A percentile compares a stretch with the other conserved stretches of the same genome.
phyloP scores from a whole-genome alignment of 2,888 invertebrate genomes.

The Drosophila fulvimacula region DNA sequence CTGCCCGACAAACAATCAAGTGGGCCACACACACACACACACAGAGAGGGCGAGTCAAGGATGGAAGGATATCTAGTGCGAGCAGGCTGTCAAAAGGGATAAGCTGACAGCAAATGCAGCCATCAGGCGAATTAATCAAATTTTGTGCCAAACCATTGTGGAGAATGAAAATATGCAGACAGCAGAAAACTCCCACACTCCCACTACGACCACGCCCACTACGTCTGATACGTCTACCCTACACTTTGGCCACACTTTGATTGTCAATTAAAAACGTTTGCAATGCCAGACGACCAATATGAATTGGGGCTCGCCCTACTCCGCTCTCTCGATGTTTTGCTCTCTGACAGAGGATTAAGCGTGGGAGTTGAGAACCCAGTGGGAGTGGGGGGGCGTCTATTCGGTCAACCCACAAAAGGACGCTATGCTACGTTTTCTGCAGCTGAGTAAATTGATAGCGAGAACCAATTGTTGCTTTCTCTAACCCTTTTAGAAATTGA shows the following conservation, averaged over 20 bases:
- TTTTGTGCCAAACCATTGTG: slow-evolving; percentile 49
- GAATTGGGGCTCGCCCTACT: slow-evolving; percentile 31
- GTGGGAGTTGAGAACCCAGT: neutral
- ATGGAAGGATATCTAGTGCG: slow-evolving; percentile 29
- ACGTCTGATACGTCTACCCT: neutral
- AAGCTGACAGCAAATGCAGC: slow-evolving; percentile 66
- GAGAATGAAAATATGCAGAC: slow-evolving; percentile 2
- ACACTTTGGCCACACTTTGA: slow-evolving; percentile 48
- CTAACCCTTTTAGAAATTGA: slow-evolving; percentile 39
- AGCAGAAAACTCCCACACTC: neutral
- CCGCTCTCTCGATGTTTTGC: slow-evolving; percentile 40
- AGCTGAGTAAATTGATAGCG: slow-evolving; percentile 45
- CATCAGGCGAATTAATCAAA: slow-evolving; percentile 68
- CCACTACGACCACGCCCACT: neutral
- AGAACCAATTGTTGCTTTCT: slow-evolving; percentile 64
- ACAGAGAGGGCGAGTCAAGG: slow-evolving; percentile 5
- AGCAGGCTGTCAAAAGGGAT: slow-evolving; percentile 50
- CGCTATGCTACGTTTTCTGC: slow-evolving; percentile 38
- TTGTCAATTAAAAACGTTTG: slow-evolving; percentile 71
- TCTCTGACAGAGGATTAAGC: slow-evolving; percentile 17
- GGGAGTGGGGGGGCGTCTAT: neutral
- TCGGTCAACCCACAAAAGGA: slow-evolving; percentile 42
- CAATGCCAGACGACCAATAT: slow-evolving; percentile 53
- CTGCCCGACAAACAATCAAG: slow-evolving; percentile 38
- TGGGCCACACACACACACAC: slow-evolving; percentile 11